A percentile compares a stretch with the other conserved stretches of the same genome.
Conservation (phyloP, 1,140 invertebrate genomes). For the Papilio helenus region DNA sequence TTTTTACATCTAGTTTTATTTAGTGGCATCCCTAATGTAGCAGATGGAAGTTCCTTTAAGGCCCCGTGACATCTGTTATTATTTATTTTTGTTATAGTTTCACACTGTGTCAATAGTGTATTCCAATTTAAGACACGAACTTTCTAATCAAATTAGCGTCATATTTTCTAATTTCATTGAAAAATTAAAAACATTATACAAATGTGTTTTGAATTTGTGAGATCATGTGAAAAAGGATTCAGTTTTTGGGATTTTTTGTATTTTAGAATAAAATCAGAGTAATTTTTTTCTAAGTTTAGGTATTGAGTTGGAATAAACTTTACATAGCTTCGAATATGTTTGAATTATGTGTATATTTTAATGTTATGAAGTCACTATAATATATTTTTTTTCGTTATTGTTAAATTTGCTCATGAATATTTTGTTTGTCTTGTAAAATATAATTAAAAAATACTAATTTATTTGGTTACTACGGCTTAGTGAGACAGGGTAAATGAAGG, state of each 20-base stretch:
- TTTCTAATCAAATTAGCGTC: not conserved
- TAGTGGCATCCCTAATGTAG: not conserved
- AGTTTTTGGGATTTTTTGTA: no score
- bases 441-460: conserved; percentile 20
- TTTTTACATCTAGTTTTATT: not conserved
- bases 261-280: no score
- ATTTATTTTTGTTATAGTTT: conserved; percentile 55
- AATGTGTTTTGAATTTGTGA: no score
- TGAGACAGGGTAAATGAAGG: conserved; percentile 35
- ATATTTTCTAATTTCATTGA: not conserved
- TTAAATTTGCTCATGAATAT: conserved; percentile 36
- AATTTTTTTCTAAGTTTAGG: not conserved
- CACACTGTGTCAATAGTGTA: not conserved
- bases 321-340: conserved; percentile 33
- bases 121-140: not conserved
- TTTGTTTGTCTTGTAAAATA: conserved; percentile 28
- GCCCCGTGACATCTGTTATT: not conserved
- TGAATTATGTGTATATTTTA: conserved; percentile 25
- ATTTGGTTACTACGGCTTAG: conserved; percentile 36
- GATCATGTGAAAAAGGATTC: no score
- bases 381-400: conserved; percentile 36
- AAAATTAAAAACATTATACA: not conserved
- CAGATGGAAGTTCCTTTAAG: not conserved
- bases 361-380: conserved; percentile 33
- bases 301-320: not conserved